Evolutionary conservation across 2,113 vertebrate species (phyloP).

Genomic region (Hipposideros armiger): DNA sequence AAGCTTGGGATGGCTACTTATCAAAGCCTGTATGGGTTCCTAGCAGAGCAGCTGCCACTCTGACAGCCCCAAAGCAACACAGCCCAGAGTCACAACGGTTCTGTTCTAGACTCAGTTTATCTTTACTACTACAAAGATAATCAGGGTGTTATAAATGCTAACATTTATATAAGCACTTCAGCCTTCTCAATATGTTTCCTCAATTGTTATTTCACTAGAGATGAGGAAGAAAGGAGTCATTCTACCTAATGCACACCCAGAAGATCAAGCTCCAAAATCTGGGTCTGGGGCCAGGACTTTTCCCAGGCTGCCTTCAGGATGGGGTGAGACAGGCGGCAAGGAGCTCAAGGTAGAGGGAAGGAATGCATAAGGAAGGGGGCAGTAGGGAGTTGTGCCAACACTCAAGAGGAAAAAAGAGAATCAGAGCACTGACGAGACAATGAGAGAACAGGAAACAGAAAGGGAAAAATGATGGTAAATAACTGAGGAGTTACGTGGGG

Average conservation of each 20-base stretch:
- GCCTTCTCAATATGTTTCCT: conserved; percentile 26
- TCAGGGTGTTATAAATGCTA: neutral
- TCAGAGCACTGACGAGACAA: neutral
- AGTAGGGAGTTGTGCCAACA: neutral
- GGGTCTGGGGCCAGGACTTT: neutral
- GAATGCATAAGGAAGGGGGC: neutral
- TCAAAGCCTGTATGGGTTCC: neutral
- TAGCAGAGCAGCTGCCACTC: neutral
- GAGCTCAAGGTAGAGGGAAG: neutral
- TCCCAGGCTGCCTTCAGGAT: neutral
- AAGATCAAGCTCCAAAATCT: conserved; percentile 24
- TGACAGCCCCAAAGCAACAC: neutral
- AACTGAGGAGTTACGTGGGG: neutral
- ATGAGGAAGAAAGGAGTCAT: conserved; percentile 22
- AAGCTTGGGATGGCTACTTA: neutral
- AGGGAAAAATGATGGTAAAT: neutral
- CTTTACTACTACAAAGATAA: conserved; percentile 33
- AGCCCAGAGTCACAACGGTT: neutral
- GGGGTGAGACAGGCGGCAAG: neutral
- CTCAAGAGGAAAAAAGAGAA: neutral
- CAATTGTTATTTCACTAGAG: conserved; percentile 47
- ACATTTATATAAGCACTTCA: conserved; percentile 47
- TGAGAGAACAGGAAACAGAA: neutral
- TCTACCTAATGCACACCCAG: neutral
- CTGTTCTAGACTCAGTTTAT: neutral